Percentiles rank a stretch among this genome's conserved stretches.
Conservation (phyloP, 2,113 vertebrate species). For the Piaya cayana region DNA sequence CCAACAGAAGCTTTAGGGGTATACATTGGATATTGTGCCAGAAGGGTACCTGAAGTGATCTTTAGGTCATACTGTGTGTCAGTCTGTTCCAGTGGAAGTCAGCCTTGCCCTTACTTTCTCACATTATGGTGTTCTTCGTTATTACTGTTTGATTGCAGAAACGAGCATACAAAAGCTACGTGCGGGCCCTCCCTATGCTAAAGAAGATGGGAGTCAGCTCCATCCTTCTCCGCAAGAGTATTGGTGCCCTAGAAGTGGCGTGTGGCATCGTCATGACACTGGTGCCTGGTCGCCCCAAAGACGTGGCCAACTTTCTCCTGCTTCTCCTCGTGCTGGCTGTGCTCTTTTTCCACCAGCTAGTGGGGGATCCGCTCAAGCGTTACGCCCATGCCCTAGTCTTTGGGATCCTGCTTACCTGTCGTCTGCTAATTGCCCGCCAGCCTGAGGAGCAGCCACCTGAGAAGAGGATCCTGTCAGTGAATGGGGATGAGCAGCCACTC, state of each 20-base stretch:
- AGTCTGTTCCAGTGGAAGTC: not conserved
- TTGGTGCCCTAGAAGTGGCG: slow-evolving; percentile 91
- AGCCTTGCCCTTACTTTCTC: not conserved
- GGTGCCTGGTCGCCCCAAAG: slow-evolving; percentile 92
- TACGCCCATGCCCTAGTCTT: slow-evolving; percentile 97
- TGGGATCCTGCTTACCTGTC: slow-evolving; percentile 96
- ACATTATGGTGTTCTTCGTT: not conserved
- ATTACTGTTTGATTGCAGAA: slow-evolving; percentile 80
- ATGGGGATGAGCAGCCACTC: slow-evolving; percentile 75
- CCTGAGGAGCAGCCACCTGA: slow-evolving; percentile 87
- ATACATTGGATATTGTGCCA: not conserved
- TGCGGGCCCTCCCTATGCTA: slow-evolving; percentile 91
- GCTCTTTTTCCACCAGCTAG: slow-evolving; percentile 96
- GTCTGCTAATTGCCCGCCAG: slow-evolving; percentile 93
- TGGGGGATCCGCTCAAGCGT: slow-evolving; percentile 95
- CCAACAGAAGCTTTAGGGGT: not conserved
- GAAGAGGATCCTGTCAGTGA: slow-evolving; percentile 80
- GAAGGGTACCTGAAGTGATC: not conserved
- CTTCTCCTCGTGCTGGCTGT: slow-evolving; percentile 93
- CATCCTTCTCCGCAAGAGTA: slow-evolving; percentile 94
- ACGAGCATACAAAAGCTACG: slow-evolving; percentile 96
- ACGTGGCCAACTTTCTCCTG: slow-evolving; percentile 95
- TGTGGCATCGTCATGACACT: slow-evolving; percentile 94
- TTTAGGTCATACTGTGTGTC: not conserved
- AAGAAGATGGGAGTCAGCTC: slow-evolving; percentile 96